Base-by-base conservation (phyloP, 2,888 invertebrate genomes). In the Danaus chrysippus region DNA sequence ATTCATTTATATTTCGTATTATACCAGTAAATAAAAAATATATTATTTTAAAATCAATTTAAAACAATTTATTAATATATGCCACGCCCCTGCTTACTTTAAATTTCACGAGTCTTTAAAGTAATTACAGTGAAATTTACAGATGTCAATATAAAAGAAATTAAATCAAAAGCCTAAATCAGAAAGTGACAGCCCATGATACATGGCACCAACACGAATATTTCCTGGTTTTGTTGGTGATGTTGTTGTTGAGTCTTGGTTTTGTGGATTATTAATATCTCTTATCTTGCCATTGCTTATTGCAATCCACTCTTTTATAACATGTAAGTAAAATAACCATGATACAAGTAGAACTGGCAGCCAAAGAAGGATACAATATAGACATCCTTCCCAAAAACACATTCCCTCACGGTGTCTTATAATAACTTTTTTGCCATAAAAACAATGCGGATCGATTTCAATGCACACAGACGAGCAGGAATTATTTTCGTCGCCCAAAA, bases 121-220 rank as follows among this genome's bases (percentile, higher is more conserved):
- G 23, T 34, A 5, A 34, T 34, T 34, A 34, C 6, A 34, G 2
- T 34, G 1, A 43, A 9, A 6, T 12, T 12, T 46, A n/a, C 10
- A 5, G 13, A 15, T n/a, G 15, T 46, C 1, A 13, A 13, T 13
- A 13, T n/a, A n/a, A 46, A n/a, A 46, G 9, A 46, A 46, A 13
- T n/a, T 49, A 61, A 10, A 70, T 79, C 68, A 86, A 74, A 86
- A 86, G 19, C 87, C 86, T 64, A 87, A 78, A 71, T 86, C 87
- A 11, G 84, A 74, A 3, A 81, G 70, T 65, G 73, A 76, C 1
- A 82, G 63, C 58, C 68, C 58, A 56, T 71, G 70, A 13, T 67
- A 42, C 8, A n/a, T 49, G 10, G 17, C 15, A 17, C 10, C 49
- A 49, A 10, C 17, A 49, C 10, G 49, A 15, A 49, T 49, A 17